Percentiles rank a stretch among this genome's conserved stretches.
phyloP scores from a whole-genome alignment of 2,797 vertebrate genomes.

The Megaceryle alcyon region DNA sequence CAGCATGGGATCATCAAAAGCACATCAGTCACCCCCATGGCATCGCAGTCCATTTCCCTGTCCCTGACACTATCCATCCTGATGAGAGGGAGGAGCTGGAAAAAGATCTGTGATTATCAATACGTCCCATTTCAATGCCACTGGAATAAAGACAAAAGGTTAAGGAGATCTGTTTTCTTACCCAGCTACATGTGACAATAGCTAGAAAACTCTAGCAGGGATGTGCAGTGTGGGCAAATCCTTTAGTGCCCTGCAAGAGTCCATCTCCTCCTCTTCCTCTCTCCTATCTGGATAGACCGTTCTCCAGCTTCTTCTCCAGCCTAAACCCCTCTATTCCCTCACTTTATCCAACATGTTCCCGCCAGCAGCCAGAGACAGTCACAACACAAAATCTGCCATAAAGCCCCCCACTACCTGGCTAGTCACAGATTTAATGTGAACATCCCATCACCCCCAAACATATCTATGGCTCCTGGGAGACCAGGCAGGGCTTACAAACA shows the following conservation, averaged over 20 bases:
- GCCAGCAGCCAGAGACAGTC: not conserved
- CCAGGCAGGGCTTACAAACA: not conserved
- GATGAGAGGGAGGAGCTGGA: not conserved
- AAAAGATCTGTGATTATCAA: not conserved
- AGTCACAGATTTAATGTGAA: not conserved
- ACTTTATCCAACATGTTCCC: not conserved
- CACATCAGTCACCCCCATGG: fast-evolving
- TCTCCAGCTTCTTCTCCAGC: not conserved
- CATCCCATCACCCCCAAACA: not conserved
- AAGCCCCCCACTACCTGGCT: not conserved
- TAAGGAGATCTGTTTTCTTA: not conserved
- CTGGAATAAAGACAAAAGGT: not conserved
- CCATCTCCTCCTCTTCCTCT: not conserved
- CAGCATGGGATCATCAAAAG: not conserved
- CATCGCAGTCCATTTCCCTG: not conserved
- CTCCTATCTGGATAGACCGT: not conserved
- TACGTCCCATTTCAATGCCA: not conserved
- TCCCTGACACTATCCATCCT: not conserved
- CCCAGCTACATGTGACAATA: not conserved
- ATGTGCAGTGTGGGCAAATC: not conserved
- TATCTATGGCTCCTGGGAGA: not conserved
- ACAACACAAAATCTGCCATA: not conserved
- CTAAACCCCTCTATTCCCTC: not conserved
- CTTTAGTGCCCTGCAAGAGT: not conserved
- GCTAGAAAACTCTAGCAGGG: not conserved